Evolutionary conservation across 1,140 invertebrate species (phyloP).

Genomic region (Drosophila equinoxialis): DNA sequence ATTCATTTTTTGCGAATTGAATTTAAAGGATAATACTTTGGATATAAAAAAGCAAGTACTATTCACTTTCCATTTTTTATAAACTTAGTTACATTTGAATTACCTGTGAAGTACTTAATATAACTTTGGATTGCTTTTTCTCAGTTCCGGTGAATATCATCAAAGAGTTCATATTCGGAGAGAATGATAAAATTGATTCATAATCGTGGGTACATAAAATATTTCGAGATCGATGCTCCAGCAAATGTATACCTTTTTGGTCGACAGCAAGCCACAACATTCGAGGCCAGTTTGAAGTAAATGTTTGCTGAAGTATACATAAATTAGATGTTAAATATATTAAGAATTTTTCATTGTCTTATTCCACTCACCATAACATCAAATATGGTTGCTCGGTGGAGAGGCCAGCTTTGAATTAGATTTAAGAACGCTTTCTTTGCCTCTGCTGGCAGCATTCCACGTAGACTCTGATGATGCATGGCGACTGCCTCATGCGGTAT

Average conservation of each 20-base stretch:
- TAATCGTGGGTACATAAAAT: slow-evolving; percentile 95
- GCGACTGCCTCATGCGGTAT: slow-evolving; percentile 91
- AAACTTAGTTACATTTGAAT: slow-evolving; percentile 11
- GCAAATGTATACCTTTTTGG: slow-evolving; percentile 95
- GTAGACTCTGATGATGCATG: slow-evolving; percentile 93
- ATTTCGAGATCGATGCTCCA: slow-evolving; percentile 94
- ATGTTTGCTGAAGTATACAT: slow-evolving; percentile 88
- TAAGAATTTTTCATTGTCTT: neutral
- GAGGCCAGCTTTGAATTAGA: slow-evolving; percentile 95
- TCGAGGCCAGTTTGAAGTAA: slow-evolving; percentile 97
- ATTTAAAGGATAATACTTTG: too few species aligned
- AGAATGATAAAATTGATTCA: slow-evolving; percentile 92
- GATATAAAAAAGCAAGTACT: too few species aligned
- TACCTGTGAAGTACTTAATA: slow-evolving; percentile 93
- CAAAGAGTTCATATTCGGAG: slow-evolving; percentile 93
- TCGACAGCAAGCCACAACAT: slow-evolving; percentile 96
- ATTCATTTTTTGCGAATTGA: too few species aligned
- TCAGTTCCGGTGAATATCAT: slow-evolving; percentile 95
- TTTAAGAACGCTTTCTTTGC: slow-evolving; percentile 97
- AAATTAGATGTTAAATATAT: neutral
- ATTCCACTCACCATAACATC: slow-evolving; percentile 89
- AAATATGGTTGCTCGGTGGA: slow-evolving; percentile 96
- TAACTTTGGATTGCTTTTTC: slow-evolving; percentile 95
- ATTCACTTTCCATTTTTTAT: too few species aligned
- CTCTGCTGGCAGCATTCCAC: slow-evolving; percentile 92